Evolutionary conservation across 2,888 invertebrate genomes (phyloP), one percentile per base, ranked within the genome.

Genomic region (Caenorhabditis panamensis): DNA sequence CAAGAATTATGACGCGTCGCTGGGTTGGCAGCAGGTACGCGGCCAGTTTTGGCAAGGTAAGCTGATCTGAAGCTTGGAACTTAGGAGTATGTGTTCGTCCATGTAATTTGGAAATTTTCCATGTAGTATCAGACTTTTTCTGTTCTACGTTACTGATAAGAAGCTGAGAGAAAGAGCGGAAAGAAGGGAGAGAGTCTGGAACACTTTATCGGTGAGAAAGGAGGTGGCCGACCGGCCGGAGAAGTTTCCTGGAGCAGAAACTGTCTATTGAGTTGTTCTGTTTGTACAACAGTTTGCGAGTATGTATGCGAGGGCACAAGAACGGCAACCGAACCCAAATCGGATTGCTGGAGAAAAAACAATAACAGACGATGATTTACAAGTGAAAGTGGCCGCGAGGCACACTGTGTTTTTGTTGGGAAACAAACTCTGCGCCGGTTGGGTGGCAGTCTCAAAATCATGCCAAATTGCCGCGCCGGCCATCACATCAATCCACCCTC

Each of bases 1-100:
- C 73, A 73, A 73, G 73, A 73, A 73, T 73, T 73, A 73, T 73
- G 73, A 73, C 58, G 64, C 64, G 26, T 64, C 72, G 54, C 44
- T 61, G 41, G 63, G 68, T n/a, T 53, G 69, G 51, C 61, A 51
- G 51, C 69, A 61, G n/a, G n/a, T n/a, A n/a, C n/a, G n/a, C n/a
- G 54, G 64, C 37, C 56, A 56, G 56, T 56, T 56, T 56, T 18
- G 26, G 36, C 5, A 6, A 3, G 56, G 28, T 20, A 37, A 1
- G 36, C 51, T 13, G 26, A n/a, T 9, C 13, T 22, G n/a, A n/a
- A n/a, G n/a, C n/a, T n/a, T n/a, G n/a, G n/a, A n/a, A n/a, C n/a
- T n/a, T n/a, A n/a, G n/a, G n/a, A n/a, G n/a, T n/a, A n/a, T n/a
- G n/a, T n/a, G n/a, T n/a, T n/a, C n/a, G n/a, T n/a, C n/a, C n/a